phyloP scores from a whole-genome alignment of 2,797 vertebrate species.

The Galagoides demidoff region DNA sequence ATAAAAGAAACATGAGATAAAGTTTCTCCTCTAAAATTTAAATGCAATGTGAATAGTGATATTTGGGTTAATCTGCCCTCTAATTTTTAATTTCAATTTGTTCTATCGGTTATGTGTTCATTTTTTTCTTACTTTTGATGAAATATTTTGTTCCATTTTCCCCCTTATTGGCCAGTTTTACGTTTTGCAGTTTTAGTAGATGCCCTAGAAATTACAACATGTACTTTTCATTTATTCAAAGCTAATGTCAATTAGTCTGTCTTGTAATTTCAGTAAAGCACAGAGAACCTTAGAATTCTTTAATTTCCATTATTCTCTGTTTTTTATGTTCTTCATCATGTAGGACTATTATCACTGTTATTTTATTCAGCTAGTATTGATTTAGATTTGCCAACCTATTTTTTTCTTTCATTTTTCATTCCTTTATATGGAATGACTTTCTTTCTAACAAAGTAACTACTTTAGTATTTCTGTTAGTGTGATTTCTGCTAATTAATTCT shows the following conservation, averaged over 20 bases:
- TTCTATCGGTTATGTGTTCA: neutral
- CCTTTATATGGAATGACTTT: neutral
- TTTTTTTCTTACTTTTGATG: neutral
- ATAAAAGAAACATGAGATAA: constrained; percentile 13
- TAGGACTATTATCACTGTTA: neutral
- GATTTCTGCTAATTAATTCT: neutral
- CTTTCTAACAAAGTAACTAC: neutral
- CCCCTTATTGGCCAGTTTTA: neutral
- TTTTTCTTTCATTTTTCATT: constrained; percentile 3
- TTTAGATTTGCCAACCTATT: constrained; percentile 3
- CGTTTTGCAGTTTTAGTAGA: neutral
- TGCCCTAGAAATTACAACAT: neutral
- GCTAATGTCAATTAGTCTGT: neutral
- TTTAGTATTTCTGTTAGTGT: neutral
- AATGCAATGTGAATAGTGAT: neutral
- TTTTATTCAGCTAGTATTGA: neutral
- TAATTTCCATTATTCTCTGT: neutral
- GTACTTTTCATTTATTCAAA: neutral
- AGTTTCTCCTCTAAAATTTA: neutral
- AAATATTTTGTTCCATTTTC: neutral
- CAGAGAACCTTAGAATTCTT: neutral
- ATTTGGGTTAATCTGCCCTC: neutral
- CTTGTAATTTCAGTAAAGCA: neutral
- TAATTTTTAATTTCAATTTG: constrained; percentile 6
- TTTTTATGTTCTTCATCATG: neutral